Evolutionary conservation across 2,797 vertebrate species (phyloP).

Genomic region (Arnoldichthys spilopterus): DNA sequence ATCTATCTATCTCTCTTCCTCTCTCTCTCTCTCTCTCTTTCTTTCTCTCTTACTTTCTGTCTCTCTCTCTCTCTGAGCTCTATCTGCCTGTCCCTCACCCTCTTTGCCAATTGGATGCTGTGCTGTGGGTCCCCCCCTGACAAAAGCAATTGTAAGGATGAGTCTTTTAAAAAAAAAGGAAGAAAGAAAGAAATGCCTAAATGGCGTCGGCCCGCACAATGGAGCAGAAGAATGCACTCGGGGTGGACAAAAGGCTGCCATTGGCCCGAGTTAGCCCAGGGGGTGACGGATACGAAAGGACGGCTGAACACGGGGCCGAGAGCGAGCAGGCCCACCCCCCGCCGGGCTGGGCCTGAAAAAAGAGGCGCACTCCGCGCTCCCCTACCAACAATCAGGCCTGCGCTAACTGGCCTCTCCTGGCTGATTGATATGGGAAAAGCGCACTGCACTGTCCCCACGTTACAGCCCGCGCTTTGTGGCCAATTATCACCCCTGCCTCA

Average conservation of each 20-base stretch:
- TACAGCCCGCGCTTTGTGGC: constrained; percentile 50
- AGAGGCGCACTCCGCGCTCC: constrained; percentile 81
- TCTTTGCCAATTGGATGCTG: constrained; percentile 72
- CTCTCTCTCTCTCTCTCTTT: constrained; percentile 35
- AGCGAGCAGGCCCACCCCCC: constrained; percentile 64
- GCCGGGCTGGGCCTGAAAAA: constrained; percentile 68
- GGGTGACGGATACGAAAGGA: constrained; percentile 98
- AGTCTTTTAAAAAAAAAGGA: constrained; percentile 88
- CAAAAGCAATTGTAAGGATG: constrained; percentile 99
- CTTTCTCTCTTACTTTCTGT: constrained; percentile 41
- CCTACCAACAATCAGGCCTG: constrained; percentile 88
- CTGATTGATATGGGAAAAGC: constrained; percentile 99
- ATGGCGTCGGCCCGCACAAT: constrained; percentile 92
- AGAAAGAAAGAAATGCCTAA: constrained; percentile 79
- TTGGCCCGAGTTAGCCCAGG: constrained; percentile 67
- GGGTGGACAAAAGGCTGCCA: constrained; percentile 84
- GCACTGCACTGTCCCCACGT: constrained; percentile 71
- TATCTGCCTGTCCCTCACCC: constrained; percentile 70
- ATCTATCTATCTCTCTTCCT: constrained; percentile 51
- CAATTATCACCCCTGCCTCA: constrained; percentile 71
- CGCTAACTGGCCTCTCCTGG: constrained; percentile 88
- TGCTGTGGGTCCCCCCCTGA: constrained; percentile 82
- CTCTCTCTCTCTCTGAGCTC: constrained; percentile 41
- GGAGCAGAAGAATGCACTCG: constrained; percentile 88
- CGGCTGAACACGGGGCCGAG: constrained; percentile 90